These are phyloP conservation scores for Mylabris sibirica DNA, from an alignment of 2,888 invertebrate species.

Conservation along the genomic window DNA sequence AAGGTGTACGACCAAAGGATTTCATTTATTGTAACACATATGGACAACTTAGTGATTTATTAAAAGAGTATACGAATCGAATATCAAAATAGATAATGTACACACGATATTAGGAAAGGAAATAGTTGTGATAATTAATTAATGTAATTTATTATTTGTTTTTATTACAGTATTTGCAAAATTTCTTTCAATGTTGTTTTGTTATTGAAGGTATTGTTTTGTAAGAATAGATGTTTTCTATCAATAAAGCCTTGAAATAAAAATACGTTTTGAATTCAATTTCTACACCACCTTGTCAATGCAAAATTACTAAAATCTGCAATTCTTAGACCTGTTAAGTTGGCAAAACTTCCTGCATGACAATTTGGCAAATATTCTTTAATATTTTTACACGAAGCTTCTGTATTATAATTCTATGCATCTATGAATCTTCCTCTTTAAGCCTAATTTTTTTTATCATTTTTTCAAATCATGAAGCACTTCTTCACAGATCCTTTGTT, in stretches of 20 bases:
- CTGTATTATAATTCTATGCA: no score
- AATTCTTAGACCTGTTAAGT: no score
- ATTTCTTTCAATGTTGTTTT: neutral
- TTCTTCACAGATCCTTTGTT: no score
- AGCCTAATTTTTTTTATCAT: no score
- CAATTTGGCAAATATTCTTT: no score
- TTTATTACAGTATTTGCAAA: neutral
- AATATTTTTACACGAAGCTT: no score
- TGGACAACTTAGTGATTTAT: slow-evolving; percentile 64
- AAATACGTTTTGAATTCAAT: neutral
- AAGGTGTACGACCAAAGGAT: slow-evolving; percentile 66
- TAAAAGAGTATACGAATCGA: slow-evolving; percentile 58
- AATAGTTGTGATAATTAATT: neutral
- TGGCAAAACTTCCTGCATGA: no score
- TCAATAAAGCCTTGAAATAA: neutral
- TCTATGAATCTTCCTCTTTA: no score
- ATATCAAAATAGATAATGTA: neutral
- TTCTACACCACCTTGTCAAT: no score
- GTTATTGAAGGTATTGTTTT: neutral
- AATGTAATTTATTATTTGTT: slow-evolving; percentile 2
- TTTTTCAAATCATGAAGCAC: no score
- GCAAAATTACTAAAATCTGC: no score
- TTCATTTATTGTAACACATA: slow-evolving; percentile 66
- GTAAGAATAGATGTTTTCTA: neutral
- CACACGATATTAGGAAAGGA: neutral